phyloP scores from a whole-genome alignment of 2,797 vertebrate species.

The Sarcoramphus papa region DNA sequence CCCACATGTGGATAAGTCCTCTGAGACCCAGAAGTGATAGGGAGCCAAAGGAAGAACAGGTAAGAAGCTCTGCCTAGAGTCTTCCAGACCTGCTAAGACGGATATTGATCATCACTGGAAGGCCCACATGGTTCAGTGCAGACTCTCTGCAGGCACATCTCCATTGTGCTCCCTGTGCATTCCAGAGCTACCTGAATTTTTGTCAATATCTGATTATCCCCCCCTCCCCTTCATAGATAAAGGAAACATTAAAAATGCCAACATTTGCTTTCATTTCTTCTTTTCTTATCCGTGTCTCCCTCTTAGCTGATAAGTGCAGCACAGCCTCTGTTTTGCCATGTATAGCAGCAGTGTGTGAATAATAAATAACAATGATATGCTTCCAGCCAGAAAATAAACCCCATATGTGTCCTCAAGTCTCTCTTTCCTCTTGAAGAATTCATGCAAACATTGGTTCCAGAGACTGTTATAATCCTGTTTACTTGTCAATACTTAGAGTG shows the following conservation, averaged over 20 bases:
- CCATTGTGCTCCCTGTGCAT: not conserved
- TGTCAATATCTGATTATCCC: not conserved
- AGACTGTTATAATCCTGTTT: conserved; percentile 60
- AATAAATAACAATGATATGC: conserved; percentile 43
- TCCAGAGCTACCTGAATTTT: not conserved
- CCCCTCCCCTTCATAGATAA: not conserved
- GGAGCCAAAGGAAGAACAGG: not conserved
- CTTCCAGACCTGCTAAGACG: not conserved
- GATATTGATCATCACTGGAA: not conserved
- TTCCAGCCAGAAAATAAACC: conserved; percentile 53
- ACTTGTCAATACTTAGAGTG: conserved; percentile 46
- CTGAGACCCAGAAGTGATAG: not conserved
- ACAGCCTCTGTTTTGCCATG: not conserved
- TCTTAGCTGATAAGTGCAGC: not conserved
- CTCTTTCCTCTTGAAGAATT: conserved; percentile 53
- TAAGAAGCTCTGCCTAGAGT: not conserved
- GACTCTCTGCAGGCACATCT: not conserved
- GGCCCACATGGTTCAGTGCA: not conserved
- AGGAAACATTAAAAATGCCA: not conserved
- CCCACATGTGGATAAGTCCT: not conserved
- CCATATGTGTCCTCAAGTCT: conserved; percentile 48
- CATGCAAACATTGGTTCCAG: conserved; percentile 37
- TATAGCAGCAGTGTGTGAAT: conserved; percentile 9
- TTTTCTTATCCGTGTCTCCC: not conserved
- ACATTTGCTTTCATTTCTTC: not conserved